A percentile compares a stretch with the other conserved stretches of the same genome.
Conservation (phyloP, 2,797 vertebrate genomes). For the Xenentodon cancila region DNA sequence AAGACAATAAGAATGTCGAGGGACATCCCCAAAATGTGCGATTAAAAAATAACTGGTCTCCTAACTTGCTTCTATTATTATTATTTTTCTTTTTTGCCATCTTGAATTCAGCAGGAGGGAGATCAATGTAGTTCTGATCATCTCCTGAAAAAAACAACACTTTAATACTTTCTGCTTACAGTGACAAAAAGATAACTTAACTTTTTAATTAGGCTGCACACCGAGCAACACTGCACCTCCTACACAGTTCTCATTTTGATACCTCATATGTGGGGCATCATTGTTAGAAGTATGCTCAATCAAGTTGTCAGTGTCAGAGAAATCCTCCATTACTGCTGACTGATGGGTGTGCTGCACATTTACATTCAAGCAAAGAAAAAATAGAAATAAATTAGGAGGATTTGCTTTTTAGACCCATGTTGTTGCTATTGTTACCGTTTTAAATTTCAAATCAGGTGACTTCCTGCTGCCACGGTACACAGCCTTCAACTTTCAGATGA, state of each 20-base stretch:
- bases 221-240: conserved; percentile 22
- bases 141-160: conserved; percentile 34
- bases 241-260: conserved; percentile 38
- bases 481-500: conserved; percentile 28
- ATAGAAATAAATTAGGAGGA: not conserved
- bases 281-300: conserved; percentile 64
- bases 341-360: conserved; percentile 41
- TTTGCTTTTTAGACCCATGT: conserved; percentile 9
- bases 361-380: conserved; percentile 30
- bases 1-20: conserved; percentile 23
- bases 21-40: conserved; percentile 17
- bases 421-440: conserved; percentile 18
- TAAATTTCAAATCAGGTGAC: conserved; percentile 26
- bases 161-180: conserved; percentile 49
- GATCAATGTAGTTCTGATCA: conserved; percentile 50
- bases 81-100: conserved; percentile 11
- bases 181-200: conserved; percentile 48
- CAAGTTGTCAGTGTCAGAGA: conserved; percentile 63
- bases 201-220: conserved; percentile 55
- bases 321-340: conserved; percentile 65
- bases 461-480: conserved; percentile 32
- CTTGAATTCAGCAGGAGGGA: conserved; percentile 31
- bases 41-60: conserved; percentile 31
- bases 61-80: not conserved
- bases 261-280: conserved; percentile 44